Conservation (phyloP, 2,797 vertebrate species). For the Chaetodon trifasciatus region DNA sequence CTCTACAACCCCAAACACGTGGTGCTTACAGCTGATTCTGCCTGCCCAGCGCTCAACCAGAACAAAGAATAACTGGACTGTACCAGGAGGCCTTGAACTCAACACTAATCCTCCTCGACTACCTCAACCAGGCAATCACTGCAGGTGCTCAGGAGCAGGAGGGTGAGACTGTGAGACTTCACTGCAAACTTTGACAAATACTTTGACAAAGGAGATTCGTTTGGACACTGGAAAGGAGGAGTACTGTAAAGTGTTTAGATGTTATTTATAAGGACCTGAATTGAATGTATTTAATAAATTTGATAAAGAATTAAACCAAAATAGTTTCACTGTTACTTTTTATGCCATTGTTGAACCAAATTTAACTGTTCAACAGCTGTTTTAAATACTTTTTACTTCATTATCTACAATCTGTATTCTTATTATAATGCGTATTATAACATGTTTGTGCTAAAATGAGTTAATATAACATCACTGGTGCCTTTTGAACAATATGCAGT, state of each 20-base stretch:
- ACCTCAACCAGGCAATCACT: conserved; percentile 58
- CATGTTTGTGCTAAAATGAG: conserved; percentile 48
- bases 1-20: conserved; percentile 26
- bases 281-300: conserved; percentile 56
- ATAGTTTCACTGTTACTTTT: conserved; percentile 25
- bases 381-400: conserved; percentile 30
- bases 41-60: conserved; percentile 39
- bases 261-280: conserved; percentile 56
- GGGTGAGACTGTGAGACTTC: conserved; percentile 8
- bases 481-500: conserved; percentile 61
- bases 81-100: conserved; percentile 26
- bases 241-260: conserved; percentile 37
- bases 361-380: conserved; percentile 1
- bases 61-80: conserved; percentile 34
- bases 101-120: conserved; percentile 52
- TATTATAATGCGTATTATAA: conserved; percentile 47
- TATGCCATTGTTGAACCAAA: background rate
- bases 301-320: conserved; percentile 30
- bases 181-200: background rate
- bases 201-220: conserved; percentile 10
- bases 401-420: background rate
- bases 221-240: conserved; percentile 33
- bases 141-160: conserved; percentile 38
- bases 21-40: conserved; percentile 40
- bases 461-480: conserved; percentile 40